Percentiles rank a stretch among this genome's conserved stretches.
Evolutionary conservation across 2,113 vertebrate genomes (phyloP).

Genomic region (Poecile atricapillus): DNA sequence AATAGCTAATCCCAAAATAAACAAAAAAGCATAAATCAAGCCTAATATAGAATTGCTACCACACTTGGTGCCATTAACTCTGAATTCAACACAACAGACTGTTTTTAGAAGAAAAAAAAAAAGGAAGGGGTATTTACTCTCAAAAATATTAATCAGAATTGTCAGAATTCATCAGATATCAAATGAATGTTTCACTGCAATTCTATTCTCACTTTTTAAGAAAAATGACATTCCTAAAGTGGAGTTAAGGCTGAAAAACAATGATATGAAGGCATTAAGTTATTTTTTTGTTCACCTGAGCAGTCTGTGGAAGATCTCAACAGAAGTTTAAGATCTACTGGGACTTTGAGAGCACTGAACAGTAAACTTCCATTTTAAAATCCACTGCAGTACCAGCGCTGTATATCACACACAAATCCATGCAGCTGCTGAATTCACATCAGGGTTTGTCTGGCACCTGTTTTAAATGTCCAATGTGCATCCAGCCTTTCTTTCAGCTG

Average conservation of each 20-base stretch:
- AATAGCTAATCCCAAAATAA: neutral
- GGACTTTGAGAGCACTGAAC: neutral
- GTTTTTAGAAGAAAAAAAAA: neutral
- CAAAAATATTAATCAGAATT: neutral
- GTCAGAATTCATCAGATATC: neutral
- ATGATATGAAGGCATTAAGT: neutral
- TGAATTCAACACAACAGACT: fast-evolving
- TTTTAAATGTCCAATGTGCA: neutral
- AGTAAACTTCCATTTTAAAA: neutral
- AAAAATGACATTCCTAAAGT: neutral
- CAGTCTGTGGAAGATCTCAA: neutral
- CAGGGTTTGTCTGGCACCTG: neutral
- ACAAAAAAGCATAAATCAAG: neutral
- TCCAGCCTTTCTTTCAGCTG: neutral
- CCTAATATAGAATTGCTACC: neutral
- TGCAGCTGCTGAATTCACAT: neutral
- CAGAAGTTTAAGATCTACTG: neutral
- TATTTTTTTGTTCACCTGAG: neutral
- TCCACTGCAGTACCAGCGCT: neutral
- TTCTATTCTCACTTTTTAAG: neutral
- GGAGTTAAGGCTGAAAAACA: neutral
- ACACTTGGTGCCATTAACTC: neutral
- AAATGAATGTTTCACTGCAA: neutral
- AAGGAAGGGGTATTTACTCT: neutral
- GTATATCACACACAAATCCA: neutral